Evolutionary conservation across 1,140 invertebrate genomes (phyloP).

Genomic region (Danaus plexippus): DNA sequence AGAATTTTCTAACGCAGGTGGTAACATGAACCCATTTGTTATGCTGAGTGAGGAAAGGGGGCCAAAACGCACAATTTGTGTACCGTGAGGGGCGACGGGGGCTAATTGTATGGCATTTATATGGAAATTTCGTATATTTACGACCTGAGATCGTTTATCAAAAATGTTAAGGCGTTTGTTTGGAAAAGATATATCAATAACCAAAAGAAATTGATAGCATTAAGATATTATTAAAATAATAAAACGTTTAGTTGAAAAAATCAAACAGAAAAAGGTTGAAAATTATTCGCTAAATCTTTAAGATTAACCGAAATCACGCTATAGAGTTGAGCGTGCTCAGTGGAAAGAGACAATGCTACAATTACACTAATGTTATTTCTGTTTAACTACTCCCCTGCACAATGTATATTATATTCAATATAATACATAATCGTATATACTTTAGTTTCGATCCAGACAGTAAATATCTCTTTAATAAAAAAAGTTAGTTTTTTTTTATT

Average conservation of each 20-base stretch:
- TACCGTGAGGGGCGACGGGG: constrained; percentile 17
- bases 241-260: too few relatives aligned
- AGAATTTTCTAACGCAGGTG: constrained; percentile 26
- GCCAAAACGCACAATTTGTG: constrained; percentile 22
- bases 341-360: constrained; percentile 22
- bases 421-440: too few relatives aligned
- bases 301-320: neutral
- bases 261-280: too few relatives aligned
- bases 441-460: too few relatives aligned
- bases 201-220: constrained; percentile 7
- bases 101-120: constrained; percentile 36
- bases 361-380: constrained; percentile 24
- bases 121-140: constrained; percentile 35
- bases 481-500: too few relatives aligned
- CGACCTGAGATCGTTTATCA: constrained; percentile 28
- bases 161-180: constrained; percentile 17
- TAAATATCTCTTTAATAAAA: too few relatives aligned
- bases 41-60: constrained; percentile 25
- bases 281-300: too few relatives aligned
- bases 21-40: constrained; percentile 27
- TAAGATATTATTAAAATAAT: neutral
- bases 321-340: constrained; percentile 17
- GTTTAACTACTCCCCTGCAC: constrained; percentile 3
- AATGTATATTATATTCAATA: too few relatives aligned
- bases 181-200: constrained; percentile 9